Base-by-base conservation (phyloP, 2,113 vertebrate species). In the Cebidichthys violaceus region DNA sequence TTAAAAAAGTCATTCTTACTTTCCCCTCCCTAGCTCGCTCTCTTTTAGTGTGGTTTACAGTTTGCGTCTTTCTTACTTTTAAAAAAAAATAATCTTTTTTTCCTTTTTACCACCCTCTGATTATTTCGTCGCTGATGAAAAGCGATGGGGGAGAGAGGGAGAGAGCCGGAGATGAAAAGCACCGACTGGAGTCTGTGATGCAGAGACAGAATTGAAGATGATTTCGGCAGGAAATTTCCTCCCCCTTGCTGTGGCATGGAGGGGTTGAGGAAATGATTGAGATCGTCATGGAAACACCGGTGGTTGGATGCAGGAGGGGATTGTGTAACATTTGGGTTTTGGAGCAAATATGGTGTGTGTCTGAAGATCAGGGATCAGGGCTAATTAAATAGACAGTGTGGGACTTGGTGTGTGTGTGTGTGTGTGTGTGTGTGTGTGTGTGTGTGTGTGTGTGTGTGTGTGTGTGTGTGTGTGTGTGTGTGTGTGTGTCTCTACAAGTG, bases 281-380 rank as follows among this genome's bases (percentile, higher is more conserved):
- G 84, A 92, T 93, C 31, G 90, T 90, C 91, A 92, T 93, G 90
- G 92, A 89, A 94, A 94, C 91, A 27, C 73, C 43, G 50, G 61
- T 66, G 81, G 60, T 79, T 57, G 43, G 64, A 47, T 75, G 43
- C 14, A 3, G 1, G 52, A 37, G 64, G n/a, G 6, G 1, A 33
- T 11, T 75, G 52, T 61, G 76, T 79, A 47, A 31, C 62, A 39
- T 37, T 84, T 80, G 65, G 47, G 67, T 76, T 64, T 39, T 20
- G 54, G 35, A 43, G 59, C 27, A 82, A 69, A 80, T 66, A 27
- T 35, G 59, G 77, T 27, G 50, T 20, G 24, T 17, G 27, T 29
- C 6, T 59, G 39, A 20, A 64, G 70, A 79, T 71, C 33, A 27
- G 50, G n/a, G 29, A 79, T 89, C 64, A 77, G 76, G 35, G 39